Evolutionary conservation across 2,113 vertebrate genomes (phyloP).

Genomic region (Psittacula cyanocephala): DNA sequence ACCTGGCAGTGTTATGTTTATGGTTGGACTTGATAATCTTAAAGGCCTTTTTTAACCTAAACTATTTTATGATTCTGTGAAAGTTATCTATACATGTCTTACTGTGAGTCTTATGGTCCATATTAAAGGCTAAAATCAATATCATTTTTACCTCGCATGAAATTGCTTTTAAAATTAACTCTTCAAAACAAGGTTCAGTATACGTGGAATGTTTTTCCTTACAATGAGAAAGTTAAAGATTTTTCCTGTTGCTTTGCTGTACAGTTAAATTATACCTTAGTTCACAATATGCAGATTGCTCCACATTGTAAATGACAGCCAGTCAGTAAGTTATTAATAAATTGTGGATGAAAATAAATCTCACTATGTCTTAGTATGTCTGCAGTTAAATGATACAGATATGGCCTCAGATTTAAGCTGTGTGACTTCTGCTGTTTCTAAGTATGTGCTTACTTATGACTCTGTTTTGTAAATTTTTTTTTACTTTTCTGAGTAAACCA

Average conservation of each 20-base stretch:
- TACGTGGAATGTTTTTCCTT: neutral
- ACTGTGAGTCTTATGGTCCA: neutral
- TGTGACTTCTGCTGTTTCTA: neutral
- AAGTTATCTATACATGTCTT: neutral
- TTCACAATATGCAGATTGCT: neutral
- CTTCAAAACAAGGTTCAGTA: neutral
- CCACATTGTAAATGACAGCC: neutral
- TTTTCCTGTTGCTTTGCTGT: neutral
- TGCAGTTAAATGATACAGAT: neutral
- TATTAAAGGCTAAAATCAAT: neutral
- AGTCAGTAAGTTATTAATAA: neutral
- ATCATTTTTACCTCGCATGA: fast-evolving
- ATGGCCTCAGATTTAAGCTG: neutral
- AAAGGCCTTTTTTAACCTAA: neutral
- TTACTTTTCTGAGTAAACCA: neutral
- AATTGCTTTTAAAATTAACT: neutral
- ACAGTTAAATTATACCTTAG: neutral
- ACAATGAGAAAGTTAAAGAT: neutral
- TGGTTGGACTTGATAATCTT: neutral
- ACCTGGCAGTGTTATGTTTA: neutral
- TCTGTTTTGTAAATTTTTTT: neutral
- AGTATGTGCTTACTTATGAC: neutral
- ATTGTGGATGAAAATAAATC: neutral
- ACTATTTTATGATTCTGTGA: neutral
- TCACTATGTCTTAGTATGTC: neutral